Conservation (phyloP, 2,113 vertebrate species). For the Guaruba guarouba region DNA sequence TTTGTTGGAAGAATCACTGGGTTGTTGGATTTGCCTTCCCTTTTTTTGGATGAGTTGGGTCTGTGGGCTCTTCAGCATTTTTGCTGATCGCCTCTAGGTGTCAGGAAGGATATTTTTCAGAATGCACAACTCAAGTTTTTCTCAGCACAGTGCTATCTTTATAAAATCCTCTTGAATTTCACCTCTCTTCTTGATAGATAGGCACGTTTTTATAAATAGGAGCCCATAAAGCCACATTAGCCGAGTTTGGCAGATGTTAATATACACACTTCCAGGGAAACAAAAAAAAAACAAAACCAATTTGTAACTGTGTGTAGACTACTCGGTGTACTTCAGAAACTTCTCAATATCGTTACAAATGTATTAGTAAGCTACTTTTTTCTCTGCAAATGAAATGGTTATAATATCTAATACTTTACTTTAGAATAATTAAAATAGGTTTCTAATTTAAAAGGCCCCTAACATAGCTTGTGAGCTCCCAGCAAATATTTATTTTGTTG, state of each 20-base stretch:
- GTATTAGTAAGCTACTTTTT: neutral
- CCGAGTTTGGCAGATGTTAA: neutral
- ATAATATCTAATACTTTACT: neutral
- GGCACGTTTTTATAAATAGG: neutral
- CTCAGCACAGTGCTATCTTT: neutral
- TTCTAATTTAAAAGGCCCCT: neutral
- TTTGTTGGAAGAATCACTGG: neutral
- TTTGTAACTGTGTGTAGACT: neutral
- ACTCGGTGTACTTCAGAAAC: neutral
- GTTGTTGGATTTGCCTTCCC: neutral
- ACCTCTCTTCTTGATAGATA: neutral
- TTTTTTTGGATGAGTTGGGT: neutral
- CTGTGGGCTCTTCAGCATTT: neutral
- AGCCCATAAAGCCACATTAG: neutral
- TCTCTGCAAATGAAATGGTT: neutral
- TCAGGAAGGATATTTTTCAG: conserved; percentile 27
- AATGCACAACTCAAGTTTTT: neutral
- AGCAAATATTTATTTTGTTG: neutral
- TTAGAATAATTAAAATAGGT: neutral
- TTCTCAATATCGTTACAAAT: neutral
- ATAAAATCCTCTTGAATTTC: neutral
- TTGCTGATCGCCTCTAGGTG: conserved; percentile 7
- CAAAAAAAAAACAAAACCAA: neutral
- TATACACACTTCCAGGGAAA: neutral
- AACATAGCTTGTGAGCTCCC: neutral